These are phyloP conservation scores for Caretta caretta DNA, from an alignment of 2,113 vertebrate genomes.

Conservation along the genomic window DNA sequence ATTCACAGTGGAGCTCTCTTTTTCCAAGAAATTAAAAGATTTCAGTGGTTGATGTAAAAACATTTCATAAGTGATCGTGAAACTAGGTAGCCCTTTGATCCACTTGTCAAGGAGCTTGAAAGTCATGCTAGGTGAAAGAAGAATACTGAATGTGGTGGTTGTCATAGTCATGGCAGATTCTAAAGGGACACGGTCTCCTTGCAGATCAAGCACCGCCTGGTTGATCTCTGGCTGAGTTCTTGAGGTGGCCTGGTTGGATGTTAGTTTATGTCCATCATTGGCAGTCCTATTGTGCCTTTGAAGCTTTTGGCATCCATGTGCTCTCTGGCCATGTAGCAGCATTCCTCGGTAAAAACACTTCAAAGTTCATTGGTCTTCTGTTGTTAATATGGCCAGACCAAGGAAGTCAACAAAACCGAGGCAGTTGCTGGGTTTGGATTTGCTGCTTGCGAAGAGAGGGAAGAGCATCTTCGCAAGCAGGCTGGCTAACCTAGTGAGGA, in stretches of 20 bases:
- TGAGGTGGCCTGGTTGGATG: neutral
- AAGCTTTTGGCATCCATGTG: too few relatives aligned
- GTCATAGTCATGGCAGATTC: neutral
- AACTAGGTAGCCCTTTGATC: neutral
- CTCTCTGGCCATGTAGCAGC: neutral
- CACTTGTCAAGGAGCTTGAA: neutral
- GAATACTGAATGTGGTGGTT: accelerated
- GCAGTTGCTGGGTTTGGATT: neutral
- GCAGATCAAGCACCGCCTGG: neutral
- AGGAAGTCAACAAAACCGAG: neutral
- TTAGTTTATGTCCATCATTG: neutral
- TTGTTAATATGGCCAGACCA: neutral
- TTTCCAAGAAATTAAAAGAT: neutral
- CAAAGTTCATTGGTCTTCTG: neutral
- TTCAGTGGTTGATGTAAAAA: neutral
- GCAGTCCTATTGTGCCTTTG: neutral
- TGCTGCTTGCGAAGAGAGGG: neutral
- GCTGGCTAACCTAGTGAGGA: too few relatives aligned
- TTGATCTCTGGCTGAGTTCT: neutral
- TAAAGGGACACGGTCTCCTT: neutral
- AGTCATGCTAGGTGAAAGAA: conserved; percentile 7
- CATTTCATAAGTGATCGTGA: accelerated
- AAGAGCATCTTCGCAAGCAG: too few relatives aligned
- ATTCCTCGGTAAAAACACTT: neutral
- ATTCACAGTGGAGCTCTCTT: neutral